Base-by-base conservation (phyloP, 1,140 invertebrate species). In the Drosophila nasuta region DNA sequence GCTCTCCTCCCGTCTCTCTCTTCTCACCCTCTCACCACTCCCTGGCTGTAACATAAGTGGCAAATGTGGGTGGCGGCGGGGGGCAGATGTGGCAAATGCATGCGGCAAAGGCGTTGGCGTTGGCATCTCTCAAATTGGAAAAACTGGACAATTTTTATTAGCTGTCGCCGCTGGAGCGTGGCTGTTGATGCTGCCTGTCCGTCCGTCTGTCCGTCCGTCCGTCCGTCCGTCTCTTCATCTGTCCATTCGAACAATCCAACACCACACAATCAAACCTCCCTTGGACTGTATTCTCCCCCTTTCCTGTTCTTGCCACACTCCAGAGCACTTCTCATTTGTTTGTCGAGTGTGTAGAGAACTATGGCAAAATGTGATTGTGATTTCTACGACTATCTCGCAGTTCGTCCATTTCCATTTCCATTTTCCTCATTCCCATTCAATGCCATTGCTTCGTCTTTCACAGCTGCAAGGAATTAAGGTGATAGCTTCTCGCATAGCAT, bases 141-240 rank as follows among this genome's bases (percentile, higher is more conserved):
- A 86, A 88, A 79, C 68, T 67, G 82, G 73, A 80, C 73, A 79
- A 88, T 69, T 88, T 87, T 82, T 87, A 87, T 87, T 87, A 87
- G 82, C 82, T 75, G 48, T 58, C 59, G 56, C 63, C 56, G 59
- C 54, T 66, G 52, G 30, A 72, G 64, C 63, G 76, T 72, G 63
- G 52, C 75, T 69, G 49, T 70, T 62, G 66, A 54, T 72, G 62
- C 68, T 57, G 59, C 8, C 35, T 10, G 35, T 33, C 33, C 33
- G 33, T 8, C 7, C 33, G 5, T 33, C 35, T 3, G n/a, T n/a
- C n/a, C n/a, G 11, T 43, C 41, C 33, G 11, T 43, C 41, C 41
- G 5, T 25, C 46, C 17, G 11, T 20, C 46, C n/a, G 15, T 48
- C 46, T 11, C 6, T 3, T 17, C 20, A 25, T 25, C 20, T 20